These are phyloP conservation scores for Cyanoderma ruficeps DNA, from an alignment of 2,113 vertebrate genomes.

Conservation along the genomic window DNA sequence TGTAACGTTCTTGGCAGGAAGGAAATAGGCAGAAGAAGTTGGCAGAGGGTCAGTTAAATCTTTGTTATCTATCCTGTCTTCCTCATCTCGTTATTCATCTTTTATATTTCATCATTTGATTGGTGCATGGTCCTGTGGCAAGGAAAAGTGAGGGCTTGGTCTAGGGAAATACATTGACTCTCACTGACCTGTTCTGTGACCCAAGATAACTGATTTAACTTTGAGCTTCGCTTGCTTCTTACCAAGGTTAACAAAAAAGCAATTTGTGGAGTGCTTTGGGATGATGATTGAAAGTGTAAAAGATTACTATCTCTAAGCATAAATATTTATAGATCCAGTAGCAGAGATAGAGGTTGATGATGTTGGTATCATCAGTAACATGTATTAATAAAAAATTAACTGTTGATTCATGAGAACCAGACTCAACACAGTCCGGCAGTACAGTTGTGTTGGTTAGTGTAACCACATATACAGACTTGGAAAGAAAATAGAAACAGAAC, in stretches of 20 bases:
- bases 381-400: not conserved
- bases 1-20: not conserved
- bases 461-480: not conserved
- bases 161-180: not conserved
- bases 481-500: not conserved
- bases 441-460: not conserved
- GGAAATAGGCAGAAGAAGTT: not conserved
- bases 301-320: not conserved
- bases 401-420: not conserved
- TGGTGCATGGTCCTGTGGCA: not conserved
- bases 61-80: not conserved
- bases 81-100: not conserved
- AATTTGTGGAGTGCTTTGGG: slow-evolving; percentile 9
- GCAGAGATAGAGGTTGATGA: not conserved
- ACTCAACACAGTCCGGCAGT: not conserved
- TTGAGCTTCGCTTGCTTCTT: not conserved
- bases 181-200: not conserved
- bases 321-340: slow-evolving; percentile 16
- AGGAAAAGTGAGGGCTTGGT: not conserved
- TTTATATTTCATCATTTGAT: not conserved
- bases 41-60: not conserved
- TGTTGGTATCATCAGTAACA: not conserved
- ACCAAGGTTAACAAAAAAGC: not conserved
- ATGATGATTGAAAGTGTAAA: slow-evolving; percentile 2
- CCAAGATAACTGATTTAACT: not conserved